Conservation (phyloP, 2,888 invertebrate species). For the Noctua janthe region DNA sequence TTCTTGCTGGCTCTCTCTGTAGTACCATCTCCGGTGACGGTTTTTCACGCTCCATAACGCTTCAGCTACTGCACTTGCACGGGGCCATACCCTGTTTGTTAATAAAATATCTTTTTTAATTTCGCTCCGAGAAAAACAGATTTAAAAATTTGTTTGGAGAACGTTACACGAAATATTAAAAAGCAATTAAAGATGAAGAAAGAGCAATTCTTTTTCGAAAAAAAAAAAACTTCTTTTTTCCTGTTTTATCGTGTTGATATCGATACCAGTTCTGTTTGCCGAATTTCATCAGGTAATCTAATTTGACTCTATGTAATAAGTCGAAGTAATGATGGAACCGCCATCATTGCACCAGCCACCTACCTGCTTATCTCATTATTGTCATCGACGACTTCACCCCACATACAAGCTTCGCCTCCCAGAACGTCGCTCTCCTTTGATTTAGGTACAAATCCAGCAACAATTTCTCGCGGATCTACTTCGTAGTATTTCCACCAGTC, state of each 20-base stretch:
- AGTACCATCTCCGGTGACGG: background rate
- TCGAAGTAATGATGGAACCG: background rate
- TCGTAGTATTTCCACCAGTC: slow-evolving; percentile 93
- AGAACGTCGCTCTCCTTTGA: slow-evolving; percentile 91
- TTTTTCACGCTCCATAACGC: slow-evolving; percentile 63
- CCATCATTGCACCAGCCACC: background rate
- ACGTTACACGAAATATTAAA: background rate
- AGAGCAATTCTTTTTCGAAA: background rate
- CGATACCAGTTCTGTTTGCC: background rate
- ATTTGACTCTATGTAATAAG: background rate
- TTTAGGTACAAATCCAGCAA: slow-evolving; percentile 69
- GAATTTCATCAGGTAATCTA: background rate
- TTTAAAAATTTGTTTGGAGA: background rate
- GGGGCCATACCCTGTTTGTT: slow-evolving; percentile 54
- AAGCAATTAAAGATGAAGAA: background rate
- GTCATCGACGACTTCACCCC: slow-evolving; percentile 96
- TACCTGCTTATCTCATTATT: slow-evolving; percentile 89
- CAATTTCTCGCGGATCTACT: slow-evolving; percentile 92
- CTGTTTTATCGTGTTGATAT: background rate
- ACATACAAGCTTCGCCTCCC: slow-evolving; percentile 98
- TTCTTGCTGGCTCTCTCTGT: slow-evolving; percentile 32
- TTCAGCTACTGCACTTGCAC: slow-evolving; percentile 59
- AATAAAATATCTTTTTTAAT: background rate
- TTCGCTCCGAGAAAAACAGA: background rate
- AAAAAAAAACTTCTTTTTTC: background rate